Evolutionary conservation across 2,113 vertebrate species (phyloP).

Genomic region (Upupa epops): DNA sequence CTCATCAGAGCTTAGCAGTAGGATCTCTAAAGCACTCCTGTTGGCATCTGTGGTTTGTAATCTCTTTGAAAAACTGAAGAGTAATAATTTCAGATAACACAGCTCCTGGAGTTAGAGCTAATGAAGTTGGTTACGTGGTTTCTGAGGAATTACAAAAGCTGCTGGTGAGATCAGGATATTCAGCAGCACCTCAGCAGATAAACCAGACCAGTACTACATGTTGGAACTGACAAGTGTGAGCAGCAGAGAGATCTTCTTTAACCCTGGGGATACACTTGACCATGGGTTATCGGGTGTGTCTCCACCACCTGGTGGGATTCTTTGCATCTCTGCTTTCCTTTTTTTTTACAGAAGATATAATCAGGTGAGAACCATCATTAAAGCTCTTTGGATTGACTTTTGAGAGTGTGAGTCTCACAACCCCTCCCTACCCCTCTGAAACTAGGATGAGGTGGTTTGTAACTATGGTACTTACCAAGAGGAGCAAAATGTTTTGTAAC

Average conservation of each 20-base stretch:
- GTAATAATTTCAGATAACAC: background rate
- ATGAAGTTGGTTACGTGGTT: constrained; percentile 1
- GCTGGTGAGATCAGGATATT: background rate
- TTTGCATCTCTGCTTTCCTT: background rate
- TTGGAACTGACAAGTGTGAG: background rate
- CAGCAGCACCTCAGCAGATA: background rate
- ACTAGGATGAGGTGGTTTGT: background rate
- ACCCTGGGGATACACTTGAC: background rate
- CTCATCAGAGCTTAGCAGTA: background rate
- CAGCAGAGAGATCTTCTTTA: background rate
- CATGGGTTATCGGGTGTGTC: background rate
- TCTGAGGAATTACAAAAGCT: background rate
- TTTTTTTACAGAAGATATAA: background rate
- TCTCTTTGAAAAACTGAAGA: background rate
- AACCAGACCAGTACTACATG: background rate
- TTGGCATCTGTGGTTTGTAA: constrained; percentile 32
- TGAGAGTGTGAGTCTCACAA: background rate
- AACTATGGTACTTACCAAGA: background rate
- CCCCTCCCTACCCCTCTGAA: background rate
- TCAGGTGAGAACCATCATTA: background rate
- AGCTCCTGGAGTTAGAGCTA: background rate
- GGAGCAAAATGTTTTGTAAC: background rate
- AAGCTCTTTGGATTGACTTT: background rate
- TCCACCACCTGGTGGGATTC: background rate
- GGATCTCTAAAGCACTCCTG: background rate